Evolutionary conservation across 2,888 invertebrate genomes (phyloP), one percentile per base, ranked within the genome.

Genomic region (Anarsia innoxiella): DNA sequence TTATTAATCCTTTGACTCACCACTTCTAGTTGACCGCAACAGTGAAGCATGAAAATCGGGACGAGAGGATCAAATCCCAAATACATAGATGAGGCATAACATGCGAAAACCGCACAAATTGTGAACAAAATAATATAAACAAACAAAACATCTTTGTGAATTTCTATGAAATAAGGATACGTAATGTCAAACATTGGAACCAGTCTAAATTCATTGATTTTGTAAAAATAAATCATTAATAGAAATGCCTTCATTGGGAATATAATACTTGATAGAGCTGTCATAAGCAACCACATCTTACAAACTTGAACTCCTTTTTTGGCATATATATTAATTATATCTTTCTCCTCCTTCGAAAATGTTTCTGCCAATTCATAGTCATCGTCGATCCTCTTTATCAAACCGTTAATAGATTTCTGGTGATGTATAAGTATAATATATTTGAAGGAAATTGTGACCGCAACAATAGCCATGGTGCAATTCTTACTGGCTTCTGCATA

Each of bases 31-130:
- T 79, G 77, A 2, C 77, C 76, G 41, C 77, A 74, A 3, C 56
- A 50, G 36, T 82, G 78, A 15, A 75, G 39, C 45, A 75, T 55
- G 41, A 75, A 69, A 50, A 77, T 74, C 0, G 75, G 74, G 1
- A 70, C 62, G n/a, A 82, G 40, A 1, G 79, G 68, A 52, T 82
- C 80, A 43, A 78, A 79, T 2, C 70, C 70, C 0, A 68, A 46
- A 13, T 65, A 74, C 46, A 72, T 57, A 0, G 60, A 39, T 0
- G 50, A 38, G 0, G 69, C 61, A 33, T 61, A 3, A 26, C 45
- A 12, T 38, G 49, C 68, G 29, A 71, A 73, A 8, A 47, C n/a
- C 1, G 60, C 31, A 33, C 48, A 49, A 2, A 59, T 23, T 1
- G 34, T 3, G 23, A 62, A 66, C 14, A 63, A 34, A 1, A 46